Evolutionary conservation across 1,140 invertebrate genomes (phyloP).

Genomic region (Schlechtendalia chinensis): DNA sequence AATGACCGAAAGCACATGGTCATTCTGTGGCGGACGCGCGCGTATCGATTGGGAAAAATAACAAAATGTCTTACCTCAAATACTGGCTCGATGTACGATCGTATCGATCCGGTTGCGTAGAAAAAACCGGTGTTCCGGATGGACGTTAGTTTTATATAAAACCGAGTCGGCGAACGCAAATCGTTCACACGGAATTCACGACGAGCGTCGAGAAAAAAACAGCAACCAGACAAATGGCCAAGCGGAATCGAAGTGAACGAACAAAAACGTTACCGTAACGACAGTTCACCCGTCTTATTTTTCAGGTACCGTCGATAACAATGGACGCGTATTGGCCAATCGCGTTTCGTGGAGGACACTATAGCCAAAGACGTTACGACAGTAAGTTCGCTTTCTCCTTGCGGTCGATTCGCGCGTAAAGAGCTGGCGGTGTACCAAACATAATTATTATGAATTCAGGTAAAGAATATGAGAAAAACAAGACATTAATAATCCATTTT

Average conservation of each 20-base stretch:
- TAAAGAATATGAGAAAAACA: no score
- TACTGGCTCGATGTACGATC: neutral
- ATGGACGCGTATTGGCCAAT: conserved; percentile 36
- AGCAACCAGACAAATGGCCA: neutral
- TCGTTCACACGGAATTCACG: neutral
- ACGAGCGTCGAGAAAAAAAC: no score
- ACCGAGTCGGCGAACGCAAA: neutral
- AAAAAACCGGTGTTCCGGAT: neutral
- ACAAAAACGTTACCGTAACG: conserved; percentile 34
- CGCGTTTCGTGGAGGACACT: neutral
- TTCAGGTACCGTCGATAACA: conserved; percentile 38
- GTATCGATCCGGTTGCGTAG: no score
- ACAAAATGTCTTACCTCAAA: neutral
- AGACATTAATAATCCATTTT: no score
- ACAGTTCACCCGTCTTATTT: conserved; percentile 30
- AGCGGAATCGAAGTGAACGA: neutral
- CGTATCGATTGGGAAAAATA: neutral
- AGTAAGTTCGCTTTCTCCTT: neutral
- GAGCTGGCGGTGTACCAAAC: no score
- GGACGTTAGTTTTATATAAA: no score
- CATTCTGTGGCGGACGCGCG: no score
- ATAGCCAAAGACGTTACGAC: neutral
- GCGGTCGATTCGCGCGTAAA: neutral
- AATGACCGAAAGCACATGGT: neutral
- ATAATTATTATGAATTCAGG: no score